A percentile compares a stretch with the other conserved stretches of the same genome.
Evolutionary conservation across 2,888 invertebrate species (phyloP).

Genomic region (Caenorhabditis panamensis): DNA sequence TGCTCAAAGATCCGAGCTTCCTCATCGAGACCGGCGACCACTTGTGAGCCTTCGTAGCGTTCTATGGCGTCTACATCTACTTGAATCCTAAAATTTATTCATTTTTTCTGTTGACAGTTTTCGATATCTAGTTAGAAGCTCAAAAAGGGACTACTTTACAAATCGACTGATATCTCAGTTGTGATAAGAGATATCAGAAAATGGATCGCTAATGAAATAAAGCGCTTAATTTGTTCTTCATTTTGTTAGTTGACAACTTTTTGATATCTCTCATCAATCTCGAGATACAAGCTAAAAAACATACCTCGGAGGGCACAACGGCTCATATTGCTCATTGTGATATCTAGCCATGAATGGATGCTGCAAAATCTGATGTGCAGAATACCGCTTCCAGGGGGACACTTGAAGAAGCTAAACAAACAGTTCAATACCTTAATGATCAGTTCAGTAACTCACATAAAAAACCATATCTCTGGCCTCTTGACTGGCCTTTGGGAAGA

Average conservation of each 20-base stretch:
- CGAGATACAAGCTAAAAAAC: neutral
- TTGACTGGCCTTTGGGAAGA: slow-evolving; percentile 82
- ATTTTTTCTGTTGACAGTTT: neutral
- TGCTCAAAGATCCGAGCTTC: slow-evolving; percentile 81
- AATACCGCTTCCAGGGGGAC: slow-evolving; percentile 82
- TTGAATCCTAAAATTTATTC: slow-evolving; percentile 39
- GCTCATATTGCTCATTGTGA: slow-evolving; percentile 83
- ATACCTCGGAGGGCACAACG: slow-evolving; percentile 74
- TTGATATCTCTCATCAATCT: no score
- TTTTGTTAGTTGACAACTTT: no score
- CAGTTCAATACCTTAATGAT: neutral
- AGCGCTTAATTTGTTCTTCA: no score
- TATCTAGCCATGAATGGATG: slow-evolving; percentile 83
- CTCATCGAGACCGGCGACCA: slow-evolving; percentile 81
- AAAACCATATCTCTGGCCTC: slow-evolving; percentile 79
- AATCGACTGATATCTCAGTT: no score
- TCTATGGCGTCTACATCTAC: slow-evolving; percentile 80
- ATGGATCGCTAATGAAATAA: no score
- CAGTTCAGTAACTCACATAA: slow-evolving; percentile 16
- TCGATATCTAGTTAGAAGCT: no score
- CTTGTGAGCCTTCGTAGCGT: slow-evolving; percentile 78
- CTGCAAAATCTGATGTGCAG: slow-evolving; percentile 82
- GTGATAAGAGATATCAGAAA: no score
- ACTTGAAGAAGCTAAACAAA: slow-evolving; percentile 80
- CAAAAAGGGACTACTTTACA: no score